These are phyloP conservation scores for Rhagologus leucostigma DNA, from an alignment of 2,113 vertebrate species.

Conservation along the genomic window DNA sequence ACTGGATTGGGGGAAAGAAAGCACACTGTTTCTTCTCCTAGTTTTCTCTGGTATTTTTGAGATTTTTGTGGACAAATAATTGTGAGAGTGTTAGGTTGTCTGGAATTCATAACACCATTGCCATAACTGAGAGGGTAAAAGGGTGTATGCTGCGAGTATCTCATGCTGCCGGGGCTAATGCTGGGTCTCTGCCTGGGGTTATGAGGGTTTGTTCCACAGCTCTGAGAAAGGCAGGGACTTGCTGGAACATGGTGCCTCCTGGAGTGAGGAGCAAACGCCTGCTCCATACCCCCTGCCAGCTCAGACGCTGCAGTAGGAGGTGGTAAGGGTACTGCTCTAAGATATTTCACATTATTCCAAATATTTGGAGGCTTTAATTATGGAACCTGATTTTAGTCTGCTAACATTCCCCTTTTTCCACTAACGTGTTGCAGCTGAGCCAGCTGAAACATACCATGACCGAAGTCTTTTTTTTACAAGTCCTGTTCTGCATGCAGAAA, in stretches of 20 bases:
- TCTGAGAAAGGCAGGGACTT: neutral
- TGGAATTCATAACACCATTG: neutral
- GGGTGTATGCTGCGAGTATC: neutral
- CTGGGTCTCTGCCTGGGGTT: neutral
- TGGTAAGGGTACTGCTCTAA: neutral
- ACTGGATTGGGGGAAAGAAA: rapidly evolving
- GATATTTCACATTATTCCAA: neutral
- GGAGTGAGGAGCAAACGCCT: neutral
- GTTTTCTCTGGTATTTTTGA: neutral
- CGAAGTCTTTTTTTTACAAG: neutral
- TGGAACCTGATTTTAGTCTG: neutral
- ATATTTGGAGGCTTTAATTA: neutral
- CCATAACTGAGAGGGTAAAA: neutral
- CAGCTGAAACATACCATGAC: neutral
- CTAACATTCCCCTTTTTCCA: neutral
- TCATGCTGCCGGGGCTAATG: neutral
- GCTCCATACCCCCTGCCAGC: neutral
- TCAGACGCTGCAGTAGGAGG: neutral
- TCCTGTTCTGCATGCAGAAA: neutral
- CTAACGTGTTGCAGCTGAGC: neutral
- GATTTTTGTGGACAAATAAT: neutral
- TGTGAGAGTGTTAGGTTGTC: neutral
- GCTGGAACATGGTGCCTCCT: neutral
- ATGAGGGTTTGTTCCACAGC: neutral
- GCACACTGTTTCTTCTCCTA: neutral